Evolutionary conservation across 1,140 invertebrate species (phyloP).

Genomic region (Asbolus verrucosus): DNA sequence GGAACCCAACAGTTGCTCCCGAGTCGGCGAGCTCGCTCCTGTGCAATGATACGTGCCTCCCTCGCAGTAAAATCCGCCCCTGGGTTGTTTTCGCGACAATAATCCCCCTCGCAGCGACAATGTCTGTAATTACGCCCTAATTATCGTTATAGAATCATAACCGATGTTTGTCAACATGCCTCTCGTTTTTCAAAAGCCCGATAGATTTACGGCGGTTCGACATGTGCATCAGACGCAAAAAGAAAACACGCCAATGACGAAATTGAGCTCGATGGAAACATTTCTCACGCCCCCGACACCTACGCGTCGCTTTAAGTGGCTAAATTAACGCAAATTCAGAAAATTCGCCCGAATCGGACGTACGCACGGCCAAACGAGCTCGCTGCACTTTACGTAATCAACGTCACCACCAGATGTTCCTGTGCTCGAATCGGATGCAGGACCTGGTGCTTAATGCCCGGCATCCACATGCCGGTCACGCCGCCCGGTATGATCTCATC

Average conservation of each 20-base stretch:
- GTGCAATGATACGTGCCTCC: slow-evolving; percentile 21
- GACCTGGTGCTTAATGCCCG: slow-evolving; percentile 18
- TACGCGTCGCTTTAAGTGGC: slow-evolving; percentile 23
- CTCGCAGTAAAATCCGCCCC: slow-evolving; percentile 12
- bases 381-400: not conserved
- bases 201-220: slow-evolving; percentile 47
- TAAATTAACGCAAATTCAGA: slow-evolving; percentile 35
- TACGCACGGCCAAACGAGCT: not conserved
- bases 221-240: slow-evolving; percentile 1
- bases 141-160: slow-evolving; percentile 52
- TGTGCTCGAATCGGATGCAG: not conserved
- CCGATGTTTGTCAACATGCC: slow-evolving; percentile 51
- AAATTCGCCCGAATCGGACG: slow-evolving; percentile 28
- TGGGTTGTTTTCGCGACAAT: slow-evolving; percentile 38
- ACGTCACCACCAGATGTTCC: slow-evolving; percentile 31
- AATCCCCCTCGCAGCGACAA: slow-evolving; percentile 37
- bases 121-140: slow-evolving; percentile 47
- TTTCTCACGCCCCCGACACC: slow-evolving; percentile 37
- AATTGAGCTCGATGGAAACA: not conserved
- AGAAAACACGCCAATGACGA: not conserved
- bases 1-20: slow-evolving; percentile 12
- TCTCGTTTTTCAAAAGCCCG: slow-evolving; percentile 35
- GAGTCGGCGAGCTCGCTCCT: not conserved
- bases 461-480: slow-evolving; percentile 39
- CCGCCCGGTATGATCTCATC: slow-evolving; percentile 40